Evolutionary conservation across 2,888 invertebrate genomes (phyloP), one percentile per base, ranked within the genome.

Genomic region (Oxyteleia sp.): DNA sequence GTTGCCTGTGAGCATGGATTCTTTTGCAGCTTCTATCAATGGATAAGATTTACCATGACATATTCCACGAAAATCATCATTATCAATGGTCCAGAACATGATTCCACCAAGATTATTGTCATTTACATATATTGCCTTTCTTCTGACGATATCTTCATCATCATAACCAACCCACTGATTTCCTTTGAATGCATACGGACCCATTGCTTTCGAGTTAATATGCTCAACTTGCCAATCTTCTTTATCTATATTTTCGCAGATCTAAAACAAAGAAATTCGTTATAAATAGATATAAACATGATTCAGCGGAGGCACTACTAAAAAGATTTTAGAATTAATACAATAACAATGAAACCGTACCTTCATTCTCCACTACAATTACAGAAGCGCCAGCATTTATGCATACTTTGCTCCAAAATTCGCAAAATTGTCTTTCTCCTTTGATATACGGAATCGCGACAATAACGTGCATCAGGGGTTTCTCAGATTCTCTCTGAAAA

Each of bases 41-140:
- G 98, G 98, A 94, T 98, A 98, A 0, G 98, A 96, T 91, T 96
- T 96, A 23, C 95, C 96, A 86, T 97, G 97, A 91, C 98, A 98
- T 35, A 95, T 95, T n/a, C 98, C 98, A 53, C 98, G 95, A 94
- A 98, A 98, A 91, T 98, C 98, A 85, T 98, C 98, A 92, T 98
- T 98, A 94, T 98, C 98, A 87, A 98, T 97, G 0, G 98, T 97
- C 97, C 97, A 98, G 93, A 97, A 97, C 97, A 97, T 97, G 59
- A 97, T 97, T n/a, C n/a, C n/a, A n/a, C n/a, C n/a, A n/a, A n/a
- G n/a, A n/a, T n/a, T n/a, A n/a, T n/a, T n/a, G n/a, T n/a, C n/a
- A n/a, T n/a, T n/a, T n/a, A n/a, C n/a, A n/a, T n/a, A n/a, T n/a
- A n/a, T n/a, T n/a, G n/a, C n/a, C n/a, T n/a, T n/a, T n/a, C n/a